Base-by-base conservation (phyloP, 2,888 invertebrate species). In the Augochlorella aurata region DNA sequence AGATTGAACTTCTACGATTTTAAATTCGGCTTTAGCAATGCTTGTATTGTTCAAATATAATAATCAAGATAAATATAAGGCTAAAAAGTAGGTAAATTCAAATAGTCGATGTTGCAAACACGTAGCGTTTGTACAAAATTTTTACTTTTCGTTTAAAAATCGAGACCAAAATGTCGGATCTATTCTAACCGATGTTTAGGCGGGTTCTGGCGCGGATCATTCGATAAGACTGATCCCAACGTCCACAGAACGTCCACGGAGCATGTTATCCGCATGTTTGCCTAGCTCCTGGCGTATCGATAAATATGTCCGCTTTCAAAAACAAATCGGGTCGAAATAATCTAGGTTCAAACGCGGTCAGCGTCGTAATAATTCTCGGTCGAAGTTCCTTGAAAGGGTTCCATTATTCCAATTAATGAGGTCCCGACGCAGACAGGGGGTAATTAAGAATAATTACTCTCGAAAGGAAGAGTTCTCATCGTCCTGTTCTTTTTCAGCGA, bases 371-470 rank as follows among this genome's bases (percentile, higher is more conserved):
- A 77, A 75, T 61, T 66, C 29, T 45, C 68, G 61, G 77, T 74
- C 71, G 70, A 52, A 50, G 65, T 50, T 24, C 52, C 38, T 63
- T 75, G 58, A 38, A 61, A 61, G 69, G 58, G 61, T 45, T 69
- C 66, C 49, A 78, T 82, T 78, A 78, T 58, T 67, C 21, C 61
- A 72, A 82, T 83, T 83, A 78, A 82, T 29, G 45, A 76, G 68
- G 69, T 61, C 82, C 82, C 75, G 73, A 79, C 61, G 68, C 77
- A 16, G 79, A 65, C 65, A 58, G 61, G 14, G 74, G 50, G 69
- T 83, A 83, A 83, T 83, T 83, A 83, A 78, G 82, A 76, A 74
- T 83, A 82, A 83, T 83, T 82, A 29, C 54, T 45, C 45, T 45
- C 65, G 70, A 68, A 72, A 61, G 77, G 82, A 77, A 69, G 66